A percentile compares a stretch with the other conserved stretches of the same genome.
Evolutionary conservation across 2,888 invertebrate species (phyloP).

Genomic region (Cheilosia soror): DNA sequence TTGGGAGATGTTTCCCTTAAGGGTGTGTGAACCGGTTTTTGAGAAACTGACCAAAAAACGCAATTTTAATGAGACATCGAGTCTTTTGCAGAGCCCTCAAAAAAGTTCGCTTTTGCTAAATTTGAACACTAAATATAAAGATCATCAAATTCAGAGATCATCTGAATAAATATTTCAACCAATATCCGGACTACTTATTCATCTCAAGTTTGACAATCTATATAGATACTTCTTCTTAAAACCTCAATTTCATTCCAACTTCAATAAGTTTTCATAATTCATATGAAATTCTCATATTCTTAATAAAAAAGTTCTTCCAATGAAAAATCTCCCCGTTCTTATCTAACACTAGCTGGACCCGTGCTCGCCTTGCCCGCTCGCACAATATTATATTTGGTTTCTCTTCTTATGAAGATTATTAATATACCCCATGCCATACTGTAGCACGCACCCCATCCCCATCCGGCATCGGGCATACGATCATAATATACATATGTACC

Average conservation of each 20-base stretch:
- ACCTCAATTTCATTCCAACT: slow-evolving; percentile 2
- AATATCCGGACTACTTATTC: slow-evolving; percentile 37
- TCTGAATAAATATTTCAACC: slow-evolving; percentile 4
- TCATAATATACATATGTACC: too few relatives aligned
- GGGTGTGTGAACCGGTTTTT: neutral
- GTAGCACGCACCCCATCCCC: too few relatives aligned
- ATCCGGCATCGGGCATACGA: too few relatives aligned
- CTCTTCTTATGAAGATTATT: too few relatives aligned
- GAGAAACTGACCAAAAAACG: neutral
- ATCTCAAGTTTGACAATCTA: slow-evolving; percentile 36
- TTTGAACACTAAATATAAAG: too few relatives aligned
- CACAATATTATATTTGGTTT: too few relatives aligned
- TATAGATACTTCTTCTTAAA: slow-evolving; percentile 20
- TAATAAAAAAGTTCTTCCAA: slow-evolving; percentile 24
- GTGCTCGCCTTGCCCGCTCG: too few relatives aligned
- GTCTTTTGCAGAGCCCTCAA: neutral
- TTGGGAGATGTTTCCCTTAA: too few relatives aligned
- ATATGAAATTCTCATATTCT: slow-evolving; percentile 15
- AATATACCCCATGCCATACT: too few relatives aligned
- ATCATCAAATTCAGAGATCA: too few relatives aligned
- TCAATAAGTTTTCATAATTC: neutral
- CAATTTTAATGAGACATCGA: neutral
- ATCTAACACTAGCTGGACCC: too few relatives aligned
- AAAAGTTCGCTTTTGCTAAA: too few relatives aligned
- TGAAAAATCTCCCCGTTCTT: slow-evolving; percentile 9